These are phyloP conservation scores for Pseudomyrmex flavicornis DNA, from an alignment of 1,140 invertebrate species.

Conservation along the genomic window DNA sequence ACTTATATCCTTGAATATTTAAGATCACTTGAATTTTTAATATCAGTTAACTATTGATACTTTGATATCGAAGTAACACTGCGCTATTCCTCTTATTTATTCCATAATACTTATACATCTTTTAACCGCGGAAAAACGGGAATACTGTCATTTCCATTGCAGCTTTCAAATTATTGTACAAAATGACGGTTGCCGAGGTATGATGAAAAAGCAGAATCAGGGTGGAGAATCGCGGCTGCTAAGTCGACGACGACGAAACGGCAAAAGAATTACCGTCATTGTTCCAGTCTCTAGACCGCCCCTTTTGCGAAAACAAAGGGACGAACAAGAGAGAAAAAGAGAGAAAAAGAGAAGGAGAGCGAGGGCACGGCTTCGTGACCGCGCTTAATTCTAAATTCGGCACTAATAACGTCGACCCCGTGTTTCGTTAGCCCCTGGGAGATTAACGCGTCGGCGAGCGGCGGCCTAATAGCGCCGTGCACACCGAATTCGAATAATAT, in stretches of 20 bases:
- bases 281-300: conserved; percentile 49
- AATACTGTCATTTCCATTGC: not conserved
- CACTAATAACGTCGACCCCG: conserved; percentile 70
- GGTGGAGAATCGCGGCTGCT: conserved; percentile 51
- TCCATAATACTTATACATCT: not conserved
- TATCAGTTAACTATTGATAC: not conserved
- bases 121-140: conserved; percentile 7
- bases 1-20: not conserved
- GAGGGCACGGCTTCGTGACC: conserved; percentile 11
- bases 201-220: conserved; percentile 28
- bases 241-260: conserved; percentile 61
- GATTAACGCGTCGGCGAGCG: conserved; percentile 68
- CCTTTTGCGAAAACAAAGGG: conserved; percentile 65
- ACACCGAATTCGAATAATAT: conserved; percentile 75
- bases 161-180: conserved; percentile 35
- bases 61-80: not conserved
- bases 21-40: conserved; percentile 3
- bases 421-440: conserved; percentile 72
- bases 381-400: conserved; percentile 74
- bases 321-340: conserved; percentile 22
- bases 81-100: not conserved
- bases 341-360: not conserved
- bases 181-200: conserved; percentile 35
- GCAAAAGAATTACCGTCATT: conserved; percentile 68
- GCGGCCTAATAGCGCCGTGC: conserved; percentile 65